phyloP scores from a whole-genome alignment of 2,888 invertebrate species.

The Congeria kusceri region DNA sequence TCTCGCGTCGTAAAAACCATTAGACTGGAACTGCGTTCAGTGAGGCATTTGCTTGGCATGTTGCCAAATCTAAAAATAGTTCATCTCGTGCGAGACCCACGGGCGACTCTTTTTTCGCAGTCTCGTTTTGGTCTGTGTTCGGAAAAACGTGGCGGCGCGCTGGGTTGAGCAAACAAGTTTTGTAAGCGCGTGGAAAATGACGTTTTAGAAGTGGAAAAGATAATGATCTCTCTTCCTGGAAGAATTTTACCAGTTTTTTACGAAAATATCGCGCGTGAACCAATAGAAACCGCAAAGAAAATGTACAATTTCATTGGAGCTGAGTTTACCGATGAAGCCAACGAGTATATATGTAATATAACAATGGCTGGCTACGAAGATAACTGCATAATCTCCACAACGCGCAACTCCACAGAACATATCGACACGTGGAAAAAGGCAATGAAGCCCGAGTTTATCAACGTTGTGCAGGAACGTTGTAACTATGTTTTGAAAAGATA shows the following conservation, averaged over 20 bases:
- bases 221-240: constrained; percentile 42
- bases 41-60: constrained; percentile 43
- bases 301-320: constrained; percentile 58
- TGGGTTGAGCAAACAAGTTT: constrained; percentile 20
- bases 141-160: constrained; percentile 3
- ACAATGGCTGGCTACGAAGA: constrained; percentile 53
- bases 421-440: constrained; percentile 47
- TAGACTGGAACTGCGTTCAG: constrained; percentile 31
- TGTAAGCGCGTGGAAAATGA: constrained; percentile 55
- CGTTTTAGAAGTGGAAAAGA: constrained; percentile 34
- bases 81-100: constrained; percentile 63
- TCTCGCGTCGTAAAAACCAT: constrained; percentile 62
- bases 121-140: constrained; percentile 32
- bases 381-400: constrained; percentile 48
- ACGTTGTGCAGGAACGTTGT: constrained; percentile 41
- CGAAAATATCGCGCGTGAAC: constrained; percentile 52
- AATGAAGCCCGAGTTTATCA: constrained; percentile 7
- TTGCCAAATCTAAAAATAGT: constrained; percentile 56
- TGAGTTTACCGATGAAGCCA: constrained; percentile 39
- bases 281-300: constrained; percentile 44
- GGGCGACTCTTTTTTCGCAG: constrained; percentile 53
- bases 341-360: constrained; percentile 49
- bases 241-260: constrained; percentile 53
- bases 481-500: constrained; percentile 44
- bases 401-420: constrained; percentile 59